phyloP scores from a whole-genome alignment of 2,797 vertebrate species.

The Melanotaenia maccullochi region DNA sequence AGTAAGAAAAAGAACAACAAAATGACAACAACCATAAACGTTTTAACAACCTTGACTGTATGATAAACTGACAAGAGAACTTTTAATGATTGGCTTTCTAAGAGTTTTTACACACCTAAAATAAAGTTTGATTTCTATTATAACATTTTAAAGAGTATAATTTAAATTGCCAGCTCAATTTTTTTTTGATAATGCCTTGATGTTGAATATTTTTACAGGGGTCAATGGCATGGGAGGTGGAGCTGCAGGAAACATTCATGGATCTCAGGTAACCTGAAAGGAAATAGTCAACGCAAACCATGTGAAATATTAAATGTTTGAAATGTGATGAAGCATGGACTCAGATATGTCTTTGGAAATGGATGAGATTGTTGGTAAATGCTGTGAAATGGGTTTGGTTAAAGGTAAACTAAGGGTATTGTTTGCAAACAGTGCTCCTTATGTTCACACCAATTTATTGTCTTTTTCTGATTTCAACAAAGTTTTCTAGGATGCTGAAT shows the following conservation, averaged over 20 bases:
- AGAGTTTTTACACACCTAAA: slow-evolving; percentile 1
- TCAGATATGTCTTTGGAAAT: slow-evolving; percentile 6
- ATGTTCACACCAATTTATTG: not conserved
- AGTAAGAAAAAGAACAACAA: not conserved
- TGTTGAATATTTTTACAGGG: slow-evolving; percentile 77
- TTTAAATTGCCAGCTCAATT: slow-evolving; percentile 12
- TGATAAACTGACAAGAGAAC: not conserved
- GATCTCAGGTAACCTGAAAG: slow-evolving; percentile 87
- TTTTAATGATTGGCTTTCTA: slow-evolving; percentile 23
- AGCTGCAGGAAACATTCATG: slow-evolving; percentile 87
- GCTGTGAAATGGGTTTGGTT: not conserved
- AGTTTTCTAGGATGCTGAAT: too few species aligned
- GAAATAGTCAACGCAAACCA: not conserved
- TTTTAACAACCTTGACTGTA: not conserved
- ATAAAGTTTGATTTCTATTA: not conserved
- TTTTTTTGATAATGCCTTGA: slow-evolving; percentile 33
- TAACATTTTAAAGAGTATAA: slow-evolving; percentile 3
- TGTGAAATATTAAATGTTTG: slow-evolving; percentile 1
- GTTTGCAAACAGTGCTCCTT: not conserved
- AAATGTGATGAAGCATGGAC: not conserved
- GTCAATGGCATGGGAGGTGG: slow-evolving; percentile 87
- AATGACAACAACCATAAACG: not conserved
- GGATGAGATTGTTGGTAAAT: not conserved
- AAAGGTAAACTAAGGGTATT: not conserved
- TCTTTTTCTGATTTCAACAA: too few species aligned